Percentiles rank a stretch among this genome's conserved stretches.
These are phyloP conservation scores for Eutolmus rufibarbis DNA, from an alignment of 2,888 invertebrate genomes.

Conservation along the genomic window DNA sequence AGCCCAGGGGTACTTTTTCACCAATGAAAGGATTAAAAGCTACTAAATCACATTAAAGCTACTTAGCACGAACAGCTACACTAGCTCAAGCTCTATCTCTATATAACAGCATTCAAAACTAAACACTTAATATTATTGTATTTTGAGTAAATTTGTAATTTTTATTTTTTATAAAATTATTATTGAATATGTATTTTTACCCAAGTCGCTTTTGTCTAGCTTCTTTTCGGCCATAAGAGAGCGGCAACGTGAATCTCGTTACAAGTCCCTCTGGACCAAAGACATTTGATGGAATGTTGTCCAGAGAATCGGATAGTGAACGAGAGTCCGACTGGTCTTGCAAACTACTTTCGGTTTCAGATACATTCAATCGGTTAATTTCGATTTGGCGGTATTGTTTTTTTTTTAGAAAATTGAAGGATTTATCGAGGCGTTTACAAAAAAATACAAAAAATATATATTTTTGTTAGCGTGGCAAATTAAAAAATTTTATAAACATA, in stretches of 20 bases:
- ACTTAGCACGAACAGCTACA: slow-evolving; percentile 8
- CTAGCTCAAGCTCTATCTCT: slow-evolving; percentile 1
- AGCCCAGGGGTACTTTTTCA: background rate
- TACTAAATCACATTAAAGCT: background rate
- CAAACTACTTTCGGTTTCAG: slow-evolving; percentile 55
- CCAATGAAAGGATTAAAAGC: slow-evolving; percentile 23
- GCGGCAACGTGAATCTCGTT: slow-evolving; percentile 75
- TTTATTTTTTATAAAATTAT: slow-evolving; percentile 41
- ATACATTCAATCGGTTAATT: slow-evolving; percentile 16
- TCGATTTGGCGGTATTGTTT: slow-evolving; percentile 37
- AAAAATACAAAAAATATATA: slow-evolving; percentile 41
- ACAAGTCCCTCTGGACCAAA: slow-evolving; percentile 69
- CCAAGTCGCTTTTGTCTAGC: slow-evolving; percentile 82
- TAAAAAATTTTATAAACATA: slow-evolving; percentile 41
- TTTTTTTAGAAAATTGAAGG: slow-evolving; percentile 21
- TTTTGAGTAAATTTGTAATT: slow-evolving; percentile 37
- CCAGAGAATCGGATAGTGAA: slow-evolving; percentile 69
- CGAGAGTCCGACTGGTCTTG: slow-evolving; percentile 64
- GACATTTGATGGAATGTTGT: slow-evolving; percentile 64
- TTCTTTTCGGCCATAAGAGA: slow-evolving; percentile 81
- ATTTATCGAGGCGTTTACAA: slow-evolving; percentile 26
- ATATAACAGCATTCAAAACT: slow-evolving; percentile 22
- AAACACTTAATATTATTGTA: background rate
- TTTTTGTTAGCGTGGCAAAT: slow-evolving; percentile 43
- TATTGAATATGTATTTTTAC: slow-evolving; percentile 64